Conservation (phyloP, 2,888 invertebrate species). For the Ophraella communa region DNA sequence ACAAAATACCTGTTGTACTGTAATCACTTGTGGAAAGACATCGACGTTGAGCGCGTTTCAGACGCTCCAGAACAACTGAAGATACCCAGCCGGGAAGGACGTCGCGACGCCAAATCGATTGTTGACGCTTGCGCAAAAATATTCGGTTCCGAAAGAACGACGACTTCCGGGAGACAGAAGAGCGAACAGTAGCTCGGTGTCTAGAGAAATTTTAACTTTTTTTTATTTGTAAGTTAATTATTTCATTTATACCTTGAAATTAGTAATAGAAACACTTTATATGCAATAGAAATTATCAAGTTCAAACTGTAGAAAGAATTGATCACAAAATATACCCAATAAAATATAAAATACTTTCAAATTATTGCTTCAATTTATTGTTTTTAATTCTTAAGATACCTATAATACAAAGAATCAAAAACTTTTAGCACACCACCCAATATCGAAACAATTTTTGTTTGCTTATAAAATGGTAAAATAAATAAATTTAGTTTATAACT, state of each 20-base stretch:
- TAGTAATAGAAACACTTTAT: neutral
- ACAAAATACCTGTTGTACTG: conserved; percentile 56
- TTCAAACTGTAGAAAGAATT: too few relatives aligned
- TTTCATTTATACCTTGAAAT: neutral
- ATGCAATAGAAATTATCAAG: too few relatives aligned
- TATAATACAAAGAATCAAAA: too few relatives aligned
- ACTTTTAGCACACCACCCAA: too few relatives aligned
- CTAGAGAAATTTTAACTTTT: neutral
- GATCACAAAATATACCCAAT: too few relatives aligned
- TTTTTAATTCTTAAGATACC: too few relatives aligned
- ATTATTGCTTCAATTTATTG: too few relatives aligned
- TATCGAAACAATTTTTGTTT: too few relatives aligned
- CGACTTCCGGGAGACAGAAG: conserved; percentile 21
- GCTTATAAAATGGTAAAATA: too few relatives aligned
- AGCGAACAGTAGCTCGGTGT: conserved; percentile 1
- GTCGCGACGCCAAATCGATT: conserved; percentile 64
- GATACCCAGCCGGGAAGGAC: conserved; percentile 59
- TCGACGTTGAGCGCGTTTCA: conserved; percentile 58
- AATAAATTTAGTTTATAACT: too few relatives aligned
- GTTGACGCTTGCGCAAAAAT: conserved; percentile 61
- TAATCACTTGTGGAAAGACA: conserved; percentile 32
- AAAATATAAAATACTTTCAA: too few relatives aligned
- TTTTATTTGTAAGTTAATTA: neutral
- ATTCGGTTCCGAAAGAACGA: conserved; percentile 4
- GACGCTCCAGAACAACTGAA: conserved; percentile 62